Evolutionary conservation across 2,113 vertebrate species (phyloP).

Genomic region (Psephotus haematonotus): DNA sequence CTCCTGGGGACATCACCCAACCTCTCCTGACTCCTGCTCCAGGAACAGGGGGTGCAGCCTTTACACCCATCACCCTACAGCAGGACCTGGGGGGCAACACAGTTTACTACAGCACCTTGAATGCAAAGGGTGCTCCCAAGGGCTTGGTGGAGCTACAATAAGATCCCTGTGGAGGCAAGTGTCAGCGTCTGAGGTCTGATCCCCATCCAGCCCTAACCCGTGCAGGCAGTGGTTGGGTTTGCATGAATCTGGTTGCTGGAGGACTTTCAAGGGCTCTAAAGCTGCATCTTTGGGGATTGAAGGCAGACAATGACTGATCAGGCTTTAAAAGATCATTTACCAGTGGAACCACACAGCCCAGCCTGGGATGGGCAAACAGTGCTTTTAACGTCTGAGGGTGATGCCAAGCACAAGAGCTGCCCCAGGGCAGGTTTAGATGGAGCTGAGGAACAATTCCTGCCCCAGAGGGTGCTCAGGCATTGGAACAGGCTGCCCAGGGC

Average conservation of each 20-base stretch:
- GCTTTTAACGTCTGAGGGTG: rapidly evolving
- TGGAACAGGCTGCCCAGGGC: not conserved
- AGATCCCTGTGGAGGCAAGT: not conserved
- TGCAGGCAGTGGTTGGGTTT: not conserved
- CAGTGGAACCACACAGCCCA: rapidly evolving
- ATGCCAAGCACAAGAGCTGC: not conserved
- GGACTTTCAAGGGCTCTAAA: not conserved
- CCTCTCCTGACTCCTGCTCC: not conserved
- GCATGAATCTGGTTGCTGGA: not conserved
- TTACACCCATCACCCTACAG: not conserved
- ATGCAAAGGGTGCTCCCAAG: not conserved
- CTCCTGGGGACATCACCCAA: not conserved
- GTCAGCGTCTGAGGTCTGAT: not conserved
- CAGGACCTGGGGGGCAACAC: not conserved
- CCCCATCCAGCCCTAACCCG: not conserved
- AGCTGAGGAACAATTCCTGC: not conserved
- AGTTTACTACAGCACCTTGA: not conserved
- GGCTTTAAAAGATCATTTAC: not conserved
- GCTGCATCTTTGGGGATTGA: not conserved
- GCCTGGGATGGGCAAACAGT: not conserved
- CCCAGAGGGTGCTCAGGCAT: too few species aligned
- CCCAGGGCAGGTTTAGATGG: not conserved
- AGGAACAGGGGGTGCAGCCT: not conserved
- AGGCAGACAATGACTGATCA: not conserved
- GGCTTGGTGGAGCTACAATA: not conserved